Evolutionary conservation across 2,797 vertebrate genomes (phyloP), one percentile per base, ranked within the genome.

Genomic region (Periophthalmus magnuspinnatus): DNA sequence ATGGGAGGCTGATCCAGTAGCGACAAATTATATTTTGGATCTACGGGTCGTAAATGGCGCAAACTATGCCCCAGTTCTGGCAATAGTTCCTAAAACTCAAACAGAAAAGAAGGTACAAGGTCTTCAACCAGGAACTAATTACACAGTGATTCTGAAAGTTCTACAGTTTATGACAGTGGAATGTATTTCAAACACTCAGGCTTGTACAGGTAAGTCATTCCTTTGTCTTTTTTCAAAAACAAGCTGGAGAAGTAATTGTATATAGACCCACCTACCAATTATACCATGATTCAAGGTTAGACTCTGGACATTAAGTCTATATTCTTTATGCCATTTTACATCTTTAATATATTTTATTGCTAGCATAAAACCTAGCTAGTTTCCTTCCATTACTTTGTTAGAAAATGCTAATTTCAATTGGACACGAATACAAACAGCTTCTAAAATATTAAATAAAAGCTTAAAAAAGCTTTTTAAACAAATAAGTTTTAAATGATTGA

Each of bases 21-120:
- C 89, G 21, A 90, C 91, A 61, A 88, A 78, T 71, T 94, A 92
- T 61, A 78, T 94, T 77, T 81, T 95, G 82, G 94, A 95, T 76
- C 74, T 94, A 45, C 87, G 94, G 70, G 83, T 91, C 64, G 87
- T 70, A 72, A 92, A 94, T 72, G 77, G 71, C 34, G 69, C 76
- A 58, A 34, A 60, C 6, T 56, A 77, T 34, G 83, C 91, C 11
- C 91, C 93, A 0, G 79, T 91, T 5, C 87, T 91, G 28, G 68
- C 87, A 65, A 61, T 78, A 0, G 32, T 83, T 67, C 1, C 48
- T 0, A 0, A 1, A 0, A 5, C 24, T 9, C 3, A 0, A 19
- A 85, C 79, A 5, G 68, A 84, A 33, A 91, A 0, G 63, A 32
- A 68, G 6, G 70, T 94, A 47, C 71, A 76, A 0, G 93, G 92